phyloP scores from a whole-genome alignment of 2,113 vertebrate genomes.

The Polyodon spathula region DNA sequence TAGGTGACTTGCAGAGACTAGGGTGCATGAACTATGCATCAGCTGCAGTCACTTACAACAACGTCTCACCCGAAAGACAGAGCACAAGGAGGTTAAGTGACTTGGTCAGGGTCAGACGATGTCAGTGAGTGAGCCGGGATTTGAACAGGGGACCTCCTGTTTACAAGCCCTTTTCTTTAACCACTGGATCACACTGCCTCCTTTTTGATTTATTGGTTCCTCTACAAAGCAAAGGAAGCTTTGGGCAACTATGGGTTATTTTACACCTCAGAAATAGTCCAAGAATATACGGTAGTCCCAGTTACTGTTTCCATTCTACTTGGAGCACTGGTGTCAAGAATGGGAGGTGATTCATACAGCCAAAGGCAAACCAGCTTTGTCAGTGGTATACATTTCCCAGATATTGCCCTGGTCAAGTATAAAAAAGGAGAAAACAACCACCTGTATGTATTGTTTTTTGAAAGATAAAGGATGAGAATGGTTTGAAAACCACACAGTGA shows the following conservation, averaged over 20 bases:
- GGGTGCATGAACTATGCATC: no score
- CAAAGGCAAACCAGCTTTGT: conserved; percentile 19
- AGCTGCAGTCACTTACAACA: no score
- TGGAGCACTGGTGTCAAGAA: not conserved
- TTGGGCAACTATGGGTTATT: not conserved
- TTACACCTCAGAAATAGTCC: not conserved
- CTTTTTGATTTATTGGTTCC: no score
- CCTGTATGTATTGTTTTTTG: conserved; percentile 20
- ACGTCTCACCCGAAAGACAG: no score
- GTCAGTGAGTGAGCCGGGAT: no score
- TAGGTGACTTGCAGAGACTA: no score
- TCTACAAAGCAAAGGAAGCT: no score
- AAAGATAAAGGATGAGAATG: conserved; percentile 32
- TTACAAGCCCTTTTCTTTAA: no score
- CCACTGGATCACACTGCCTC: no score
- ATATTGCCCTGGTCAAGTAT: conserved; percentile 22
- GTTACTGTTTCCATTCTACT: not conserved
- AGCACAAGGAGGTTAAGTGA: no score
- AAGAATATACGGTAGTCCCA: not conserved
- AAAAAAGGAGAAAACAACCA: conserved; percentile 19
- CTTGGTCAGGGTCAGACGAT: no score
- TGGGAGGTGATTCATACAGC: not conserved
- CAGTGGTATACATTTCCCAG: conserved; percentile 8
- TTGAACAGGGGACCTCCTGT: no score
- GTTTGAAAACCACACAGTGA: not conserved